Evolutionary conservation across 2,888 invertebrate genomes (phyloP).

Genomic region (Trichopoda pennipes): DNA sequence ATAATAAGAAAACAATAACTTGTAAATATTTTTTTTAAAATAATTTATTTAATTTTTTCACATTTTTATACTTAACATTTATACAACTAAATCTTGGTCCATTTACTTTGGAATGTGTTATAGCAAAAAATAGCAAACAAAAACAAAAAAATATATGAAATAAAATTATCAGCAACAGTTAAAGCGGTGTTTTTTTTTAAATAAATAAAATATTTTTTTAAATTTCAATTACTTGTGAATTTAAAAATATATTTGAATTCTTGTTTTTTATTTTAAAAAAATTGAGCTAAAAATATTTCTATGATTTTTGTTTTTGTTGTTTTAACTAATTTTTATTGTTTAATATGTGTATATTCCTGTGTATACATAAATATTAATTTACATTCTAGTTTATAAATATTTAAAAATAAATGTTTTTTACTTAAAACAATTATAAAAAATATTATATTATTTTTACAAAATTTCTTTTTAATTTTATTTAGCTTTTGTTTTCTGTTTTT

Average conservation of each 20-base stretch:
- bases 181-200: constrained; percentile 50
- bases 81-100: constrained; percentile 62
- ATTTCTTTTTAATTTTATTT: neutral
- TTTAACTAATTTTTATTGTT: constrained; percentile 3
- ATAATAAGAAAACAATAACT: too few species aligned
- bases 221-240: neutral
- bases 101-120: constrained; percentile 77
- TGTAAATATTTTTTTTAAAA: neutral
- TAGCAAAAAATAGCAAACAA: constrained; percentile 62
- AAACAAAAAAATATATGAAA: constrained; percentile 23
- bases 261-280: constrained; percentile 51
- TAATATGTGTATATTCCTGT: constrained; percentile 50
- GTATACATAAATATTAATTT: constrained; percentile 37
- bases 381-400: constrained; percentile 31
- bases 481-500: too few species aligned
- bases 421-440: constrained; percentile 17
- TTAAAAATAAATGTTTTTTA: constrained; percentile 38
- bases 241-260: constrained; percentile 11
- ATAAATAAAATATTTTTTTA: neutral
- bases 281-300: constrained; percentile 68
- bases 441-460: neutral
- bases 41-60: neutral
- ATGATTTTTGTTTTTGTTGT: constrained; percentile 22
- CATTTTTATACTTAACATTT: constrained; percentile 22
- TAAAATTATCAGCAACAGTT: constrained; percentile 61